phyloP scores from a whole-genome alignment of 92 coral and sea anemone genomes.

The Zoanthus solanderi region DNA sequence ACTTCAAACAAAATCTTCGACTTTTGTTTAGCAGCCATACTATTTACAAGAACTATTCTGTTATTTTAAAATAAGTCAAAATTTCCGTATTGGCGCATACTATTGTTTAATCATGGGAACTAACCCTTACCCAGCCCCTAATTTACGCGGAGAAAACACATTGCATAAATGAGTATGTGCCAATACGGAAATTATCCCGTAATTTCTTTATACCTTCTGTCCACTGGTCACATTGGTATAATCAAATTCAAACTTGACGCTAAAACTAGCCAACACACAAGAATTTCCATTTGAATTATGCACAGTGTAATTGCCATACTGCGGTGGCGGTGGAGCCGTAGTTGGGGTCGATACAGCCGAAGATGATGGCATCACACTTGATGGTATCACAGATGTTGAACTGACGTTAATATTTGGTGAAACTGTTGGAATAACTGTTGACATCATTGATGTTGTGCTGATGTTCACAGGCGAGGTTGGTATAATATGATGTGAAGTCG shows the following conservation, averaged over 20 bases:
- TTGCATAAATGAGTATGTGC: no score
- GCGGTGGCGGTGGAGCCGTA: slow-evolving; percentile 43
- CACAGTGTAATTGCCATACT: slow-evolving; percentile 73
- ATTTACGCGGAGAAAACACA: no score
- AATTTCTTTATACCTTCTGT: slow-evolving; percentile 41
- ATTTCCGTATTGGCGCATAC: no score
- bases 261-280: slow-evolving; percentile 76
- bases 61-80: no score
- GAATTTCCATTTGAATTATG: slow-evolving; percentile 44
- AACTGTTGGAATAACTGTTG: slow-evolving; percentile 53
- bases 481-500: slow-evolving; percentile 37
- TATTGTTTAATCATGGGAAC: no score
- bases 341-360: slow-evolving; percentile 39
- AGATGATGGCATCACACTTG: slow-evolving; percentile 65
- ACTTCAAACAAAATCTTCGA: no score
- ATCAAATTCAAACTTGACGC: slow-evolving; percentile 47
- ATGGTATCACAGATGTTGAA: slow-evolving; percentile 28
- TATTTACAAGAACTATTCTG: no score
- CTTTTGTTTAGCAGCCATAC: no score
- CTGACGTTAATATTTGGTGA: slow-evolving; percentile 43
- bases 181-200: no score
- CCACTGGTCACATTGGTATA: slow-evolving; percentile 47
- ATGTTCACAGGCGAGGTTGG: background rate
- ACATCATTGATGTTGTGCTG: background rate
- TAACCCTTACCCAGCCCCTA: no score